Base-by-base conservation (phyloP, 2,113 vertebrate genomes). In the Hystrix brachyura region DNA sequence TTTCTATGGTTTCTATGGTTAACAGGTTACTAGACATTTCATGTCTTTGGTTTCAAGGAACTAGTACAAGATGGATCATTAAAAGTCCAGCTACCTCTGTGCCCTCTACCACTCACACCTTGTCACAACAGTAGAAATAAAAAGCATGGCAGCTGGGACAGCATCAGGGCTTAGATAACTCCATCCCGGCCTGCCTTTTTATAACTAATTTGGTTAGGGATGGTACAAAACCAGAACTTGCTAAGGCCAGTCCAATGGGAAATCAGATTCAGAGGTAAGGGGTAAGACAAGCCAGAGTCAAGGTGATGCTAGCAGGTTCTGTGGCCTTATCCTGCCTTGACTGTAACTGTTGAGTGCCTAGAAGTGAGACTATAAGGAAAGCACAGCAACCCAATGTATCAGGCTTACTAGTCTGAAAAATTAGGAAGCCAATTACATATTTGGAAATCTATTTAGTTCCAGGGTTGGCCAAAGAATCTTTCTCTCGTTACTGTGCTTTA, bases 301-400 rank as follows among this genome's bases (percentile, higher is more conserved):
- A 96, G 97, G 60, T 84, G 97, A 85, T 95, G 48, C 27, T 18
- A 84, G 76, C 57, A 72, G 29, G 51, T 48, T 94, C 96, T 87
- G 72, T 2, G 23, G 91, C 76, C 96, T 97, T 92, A 85, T 96
- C 83, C 94, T 86, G 38, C 79, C 90, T 95, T 83, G 81, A 96
- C 89, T 89, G 86, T 96, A 96, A 97, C 97, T 95, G 96, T 91
- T 97, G 95, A 91, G 57, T 0, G 88, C 81, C 96, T 98, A 91
- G 84, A 81, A 93, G 94, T 92, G 96, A 97, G 91, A 83, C 94
- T 94, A 3, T 25, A 87, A 92, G 86, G 96, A 93, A 55, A 95
- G 96, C 74, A 60, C 1, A 57, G 95, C 94, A 94, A 67, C 90
- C 85, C 57, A 84, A 8, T 90, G 74, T 19, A 89, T 93, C 82